These are phyloP conservation scores for Orcinus orca DNA, from an alignment of 2,113 vertebrate genomes.

Conservation along the genomic window DNA sequence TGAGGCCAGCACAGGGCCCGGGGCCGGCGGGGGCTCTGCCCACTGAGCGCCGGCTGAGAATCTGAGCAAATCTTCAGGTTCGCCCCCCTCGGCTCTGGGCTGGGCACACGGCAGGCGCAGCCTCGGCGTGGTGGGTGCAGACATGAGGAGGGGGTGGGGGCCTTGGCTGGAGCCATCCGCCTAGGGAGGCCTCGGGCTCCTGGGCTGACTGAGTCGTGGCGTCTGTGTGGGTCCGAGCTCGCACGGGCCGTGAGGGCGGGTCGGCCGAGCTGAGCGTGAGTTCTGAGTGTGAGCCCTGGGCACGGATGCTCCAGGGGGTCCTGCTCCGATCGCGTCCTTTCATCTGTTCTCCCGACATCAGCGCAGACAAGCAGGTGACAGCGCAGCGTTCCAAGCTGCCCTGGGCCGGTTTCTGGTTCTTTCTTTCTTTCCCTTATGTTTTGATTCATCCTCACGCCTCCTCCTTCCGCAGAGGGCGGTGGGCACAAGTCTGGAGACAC, in stretches of 20 bases:
- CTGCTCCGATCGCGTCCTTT: accelerated
- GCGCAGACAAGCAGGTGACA: accelerated
- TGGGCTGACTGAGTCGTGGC: not conserved
- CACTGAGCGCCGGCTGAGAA: accelerated
- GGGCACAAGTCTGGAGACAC: not conserved
- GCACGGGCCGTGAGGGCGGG: accelerated
- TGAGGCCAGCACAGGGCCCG: not conserved
- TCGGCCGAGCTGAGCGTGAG: not conserved
- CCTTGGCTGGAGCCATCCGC: accelerated
- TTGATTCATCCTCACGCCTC: accelerated
- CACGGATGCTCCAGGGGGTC: accelerated
- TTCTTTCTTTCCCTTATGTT: not conserved
- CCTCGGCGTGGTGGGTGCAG: accelerated
- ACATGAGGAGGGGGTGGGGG: accelerated
- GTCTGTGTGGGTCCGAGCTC: not conserved
- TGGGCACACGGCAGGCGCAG: accelerated
- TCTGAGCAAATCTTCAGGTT: accelerated
- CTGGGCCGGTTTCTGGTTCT: accelerated
- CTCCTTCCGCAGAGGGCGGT: accelerated
- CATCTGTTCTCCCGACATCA: accelerated
- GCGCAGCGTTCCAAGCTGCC: accelerated
- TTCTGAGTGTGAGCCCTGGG: not conserved
- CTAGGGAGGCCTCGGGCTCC: too few species aligned
- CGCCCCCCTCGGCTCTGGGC: accelerated
- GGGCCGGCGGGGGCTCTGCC: too few species aligned